Conservation (phyloP, 2,113 vertebrate genomes). For the Dasyurus viverrinus region DNA sequence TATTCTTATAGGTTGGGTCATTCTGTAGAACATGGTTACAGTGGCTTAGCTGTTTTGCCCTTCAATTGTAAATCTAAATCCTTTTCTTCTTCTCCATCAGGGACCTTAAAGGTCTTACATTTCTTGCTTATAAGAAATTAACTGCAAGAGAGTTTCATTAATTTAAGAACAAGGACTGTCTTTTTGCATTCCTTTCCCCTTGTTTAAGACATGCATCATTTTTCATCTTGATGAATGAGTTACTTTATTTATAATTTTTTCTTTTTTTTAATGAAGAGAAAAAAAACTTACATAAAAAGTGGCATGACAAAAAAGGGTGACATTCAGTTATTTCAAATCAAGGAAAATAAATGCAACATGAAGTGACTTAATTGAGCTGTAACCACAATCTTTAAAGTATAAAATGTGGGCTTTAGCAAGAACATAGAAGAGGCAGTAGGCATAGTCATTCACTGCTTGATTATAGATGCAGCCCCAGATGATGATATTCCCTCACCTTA, state of each 20-base stretch:
- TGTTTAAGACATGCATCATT: conserved; percentile 73
- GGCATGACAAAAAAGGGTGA: conserved; percentile 81
- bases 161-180: conserved; percentile 75
- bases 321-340: conserved; percentile 80
- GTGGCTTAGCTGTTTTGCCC: conserved; percentile 63
- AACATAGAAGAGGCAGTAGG: conserved; percentile 45
- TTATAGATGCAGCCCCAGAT: not conserved
- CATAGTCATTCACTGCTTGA: conserved; percentile 2
- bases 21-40: conserved; percentile 50
- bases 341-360: conserved; percentile 69
- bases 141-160: conserved; percentile 77
- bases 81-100: conserved; percentile 70
- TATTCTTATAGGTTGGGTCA: conserved; percentile 67
- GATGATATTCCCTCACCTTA: not conserved
- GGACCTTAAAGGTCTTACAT: conserved; percentile 74
- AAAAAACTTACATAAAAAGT: conserved; percentile 83
- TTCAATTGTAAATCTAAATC: conserved; percentile 72
- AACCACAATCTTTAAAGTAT: conserved; percentile 59
- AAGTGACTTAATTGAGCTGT: conserved; percentile 72
- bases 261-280: conserved; percentile 78
- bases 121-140: conserved; percentile 77
- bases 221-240: conserved; percentile 83
- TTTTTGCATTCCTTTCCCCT: conserved; percentile 77
- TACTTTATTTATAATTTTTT: conserved; percentile 79
- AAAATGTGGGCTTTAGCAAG: conserved; percentile 51